Percentiles rank a stretch among this genome's conserved stretches.
Evolutionary conservation across 1,140 invertebrate genomes (phyloP).

Genomic region (Lysiphlebus fabarum): DNA sequence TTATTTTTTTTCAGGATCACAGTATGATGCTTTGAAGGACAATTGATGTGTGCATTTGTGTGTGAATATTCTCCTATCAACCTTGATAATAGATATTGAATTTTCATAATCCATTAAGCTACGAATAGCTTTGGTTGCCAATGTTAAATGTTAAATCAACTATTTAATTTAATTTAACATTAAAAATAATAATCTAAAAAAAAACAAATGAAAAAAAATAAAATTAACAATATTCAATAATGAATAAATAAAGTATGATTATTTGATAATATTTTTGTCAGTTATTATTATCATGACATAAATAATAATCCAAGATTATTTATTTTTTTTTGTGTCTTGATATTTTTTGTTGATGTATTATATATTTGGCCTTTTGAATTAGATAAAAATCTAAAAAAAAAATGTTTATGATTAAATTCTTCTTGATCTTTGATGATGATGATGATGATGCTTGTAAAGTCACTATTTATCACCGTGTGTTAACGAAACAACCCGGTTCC

Average conservation of each 20-base stretch:
- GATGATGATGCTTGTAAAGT: conserved; percentile 8
- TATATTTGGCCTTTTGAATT: too few relatives aligned
- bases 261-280: too few relatives aligned
- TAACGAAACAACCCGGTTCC: conserved; percentile 20
- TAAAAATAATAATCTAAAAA: too few relatives aligned
- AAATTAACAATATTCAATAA: too few relatives aligned
- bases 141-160: too few relatives aligned
- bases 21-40: conserved; percentile 11
- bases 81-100: conserved; percentile 3
- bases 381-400: neutral
- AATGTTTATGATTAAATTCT: neutral
- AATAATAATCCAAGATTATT: too few relatives aligned
- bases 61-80: neutral
- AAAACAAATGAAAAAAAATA: too few relatives aligned
- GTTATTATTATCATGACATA: too few relatives aligned
- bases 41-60: conserved; percentile 11
- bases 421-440: neutral
- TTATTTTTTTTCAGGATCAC: conserved; percentile 16
- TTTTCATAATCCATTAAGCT: conserved; percentile 7
- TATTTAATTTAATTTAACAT: too few relatives aligned
- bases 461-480: conserved; percentile 10
- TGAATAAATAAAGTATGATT: too few relatives aligned
- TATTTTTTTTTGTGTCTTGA: too few relatives aligned
- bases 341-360: too few relatives aligned
- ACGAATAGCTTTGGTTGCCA: neutral